Base-by-base conservation (phyloP, 2,888 invertebrate species). In the Linyphia triangularis region DNA sequence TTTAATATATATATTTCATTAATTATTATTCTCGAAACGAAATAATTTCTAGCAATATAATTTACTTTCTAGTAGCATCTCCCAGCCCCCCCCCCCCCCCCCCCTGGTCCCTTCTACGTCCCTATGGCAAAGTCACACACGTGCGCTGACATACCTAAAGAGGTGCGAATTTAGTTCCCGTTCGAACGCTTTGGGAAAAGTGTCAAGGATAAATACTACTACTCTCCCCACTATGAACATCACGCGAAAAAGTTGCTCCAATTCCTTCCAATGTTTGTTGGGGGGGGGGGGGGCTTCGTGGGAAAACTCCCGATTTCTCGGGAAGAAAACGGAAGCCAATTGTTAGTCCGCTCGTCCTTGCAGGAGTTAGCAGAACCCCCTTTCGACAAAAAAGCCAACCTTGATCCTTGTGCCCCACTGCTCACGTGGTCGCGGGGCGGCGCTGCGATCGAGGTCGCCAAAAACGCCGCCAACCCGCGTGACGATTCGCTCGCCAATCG, bases 351-450 rank as follows among this genome's bases (percentile, higher is more conserved):
- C 5, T 13, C 51, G 51, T n/a, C 51, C 24, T 40, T 40, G 40
- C 33, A 40, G 19, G 63, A 37, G 16, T 13, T 2, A 65, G 22
- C 13, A 79, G 26, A 37, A 61, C 28, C 40, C 72, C 70, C n/a
- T 51, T 9, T 51, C 59, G n/a, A n/a, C n/a, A 22, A 51, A 37
- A 40, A 22, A 30, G 9, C 72, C n/a, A 82, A 77, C 84, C 84
- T 84, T 84, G 84, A 84, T 84, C 75, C 84, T 84, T 75, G 51
- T 84, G 84, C 37, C 84, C 84, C 84, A 84, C 84, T 84, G 77
- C 72, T 72, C 70, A 72, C 72, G 72, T 75, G 67, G 57, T 57
- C 67, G 19, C 24, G 16, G 67, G 84, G 59, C 57, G 84, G 84
- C 83, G 83, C 83, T 43, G 33, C 43, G 78, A 43, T 61, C 57